Percentiles rank a stretch among this genome's conserved stretches.
These are phyloP conservation scores for Drosophila testacea DNA, from an alignment of 2,888 invertebrate genomes.

Conservation along the genomic window DNA sequence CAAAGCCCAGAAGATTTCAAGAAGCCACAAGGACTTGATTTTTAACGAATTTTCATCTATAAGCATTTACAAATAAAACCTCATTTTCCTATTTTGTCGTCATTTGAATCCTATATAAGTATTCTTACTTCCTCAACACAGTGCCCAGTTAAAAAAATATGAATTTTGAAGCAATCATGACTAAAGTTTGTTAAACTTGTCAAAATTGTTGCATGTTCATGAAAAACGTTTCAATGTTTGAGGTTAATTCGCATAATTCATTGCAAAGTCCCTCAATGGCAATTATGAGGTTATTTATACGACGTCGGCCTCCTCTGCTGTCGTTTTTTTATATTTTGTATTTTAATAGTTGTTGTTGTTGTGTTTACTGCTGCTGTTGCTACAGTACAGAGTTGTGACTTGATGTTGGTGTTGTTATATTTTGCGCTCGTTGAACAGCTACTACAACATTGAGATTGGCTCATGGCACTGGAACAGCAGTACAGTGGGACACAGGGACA, in stretches of 20 bases:
- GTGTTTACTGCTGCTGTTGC: constrained; percentile 5
- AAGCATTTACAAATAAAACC: too few species aligned
- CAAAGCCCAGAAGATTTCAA: too few species aligned
- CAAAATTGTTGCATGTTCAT: constrained; percentile 60
- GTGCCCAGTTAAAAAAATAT: neutral
- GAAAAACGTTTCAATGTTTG: constrained; percentile 67
- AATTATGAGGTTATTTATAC: constrained; percentile 77
- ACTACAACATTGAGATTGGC: constrained; percentile 72
- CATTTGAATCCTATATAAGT: too few species aligned
- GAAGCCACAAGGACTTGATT: too few species aligned
- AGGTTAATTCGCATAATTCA: constrained; percentile 81
- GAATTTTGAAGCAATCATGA: constrained; percentile 1
- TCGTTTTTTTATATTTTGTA: constrained; percentile 16
- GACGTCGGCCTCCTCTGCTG: constrained; percentile 58
- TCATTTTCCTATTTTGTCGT: too few species aligned
- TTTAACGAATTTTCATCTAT: too few species aligned
- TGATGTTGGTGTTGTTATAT: constrained; percentile 32
- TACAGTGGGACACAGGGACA: constrained; percentile 30
- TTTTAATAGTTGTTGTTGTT: constrained; percentile 17
- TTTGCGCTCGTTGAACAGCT: constrained; percentile 57
- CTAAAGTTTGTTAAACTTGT: constrained; percentile 59
- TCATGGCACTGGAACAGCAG: constrained; percentile 54
- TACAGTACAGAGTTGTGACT: constrained; percentile 24
- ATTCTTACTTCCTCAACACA: too few species aligned
- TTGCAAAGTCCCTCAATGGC: constrained; percentile 78